Evolutionary conservation across 2,888 invertebrate genomes (phyloP).

Genomic region (Hirudinaria manillensis): DNA sequence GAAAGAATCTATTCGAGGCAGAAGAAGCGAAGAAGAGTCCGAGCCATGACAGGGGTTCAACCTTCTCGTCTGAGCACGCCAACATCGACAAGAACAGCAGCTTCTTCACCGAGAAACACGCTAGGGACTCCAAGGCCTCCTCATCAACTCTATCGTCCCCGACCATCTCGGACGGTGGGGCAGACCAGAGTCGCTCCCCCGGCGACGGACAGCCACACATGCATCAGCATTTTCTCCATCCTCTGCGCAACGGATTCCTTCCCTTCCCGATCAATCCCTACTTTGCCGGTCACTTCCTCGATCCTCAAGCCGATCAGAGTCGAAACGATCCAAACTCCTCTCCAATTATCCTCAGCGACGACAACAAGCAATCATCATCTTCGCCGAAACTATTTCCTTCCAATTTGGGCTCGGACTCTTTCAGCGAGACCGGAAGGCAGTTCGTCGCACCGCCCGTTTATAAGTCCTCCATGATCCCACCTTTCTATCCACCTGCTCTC

Average conservation of each 20-base stretch:
- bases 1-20: no score
- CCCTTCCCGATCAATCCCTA: conserved; percentile 6
- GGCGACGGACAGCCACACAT: neutral
- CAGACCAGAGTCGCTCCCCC: no score
- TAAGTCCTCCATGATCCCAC: no score
- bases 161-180: no score
- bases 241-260: conserved; percentile 2
- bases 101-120: no score
- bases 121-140: no score
- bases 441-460: no score
- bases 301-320: neutral
- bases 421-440: neutral
- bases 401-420: neutral
- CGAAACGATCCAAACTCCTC: neutral
- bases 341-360: neutral
- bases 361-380: neutral
- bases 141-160: no score
- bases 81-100: no score
- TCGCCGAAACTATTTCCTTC: neutral
- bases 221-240: conserved; percentile 5
- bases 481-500: neutral
- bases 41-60: no score
- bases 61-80: no score
- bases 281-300: neutral
- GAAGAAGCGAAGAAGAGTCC: no score